A percentile compares a stretch with the other conserved stretches of the same genome.
phyloP scores from a whole-genome alignment of 2,113 vertebrate genomes.

The Mesitornis unicolor region DNA sequence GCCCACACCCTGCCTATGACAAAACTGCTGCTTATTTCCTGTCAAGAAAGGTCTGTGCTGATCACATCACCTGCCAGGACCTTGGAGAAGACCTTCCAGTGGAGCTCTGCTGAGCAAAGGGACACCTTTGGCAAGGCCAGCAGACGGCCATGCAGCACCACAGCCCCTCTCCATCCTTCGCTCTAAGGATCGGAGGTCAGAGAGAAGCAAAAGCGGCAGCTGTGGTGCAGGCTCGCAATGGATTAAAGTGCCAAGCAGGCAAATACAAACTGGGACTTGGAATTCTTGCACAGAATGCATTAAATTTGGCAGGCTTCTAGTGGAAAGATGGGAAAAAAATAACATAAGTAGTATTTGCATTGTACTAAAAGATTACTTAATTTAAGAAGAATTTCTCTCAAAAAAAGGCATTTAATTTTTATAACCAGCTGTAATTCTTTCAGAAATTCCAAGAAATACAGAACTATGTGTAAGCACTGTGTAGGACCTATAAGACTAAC shows the following conservation, averaged over 20 bases:
- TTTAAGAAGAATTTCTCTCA: background rate
- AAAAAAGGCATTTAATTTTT: background rate
- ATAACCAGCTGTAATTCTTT: background rate
- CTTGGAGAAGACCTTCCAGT: background rate
- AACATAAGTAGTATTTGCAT: background rate
- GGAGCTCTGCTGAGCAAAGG: background rate
- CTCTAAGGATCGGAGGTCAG: background rate
- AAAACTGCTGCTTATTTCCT: background rate
- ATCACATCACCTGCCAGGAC: background rate
- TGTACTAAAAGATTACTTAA: background rate
- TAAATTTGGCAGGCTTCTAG: background rate
- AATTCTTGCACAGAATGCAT: background rate
- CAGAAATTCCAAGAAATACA: background rate
- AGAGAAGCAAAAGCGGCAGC: background rate
- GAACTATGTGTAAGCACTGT: background rate
- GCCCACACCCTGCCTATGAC: background rate
- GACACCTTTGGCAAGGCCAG: background rate
- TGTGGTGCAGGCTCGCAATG: background rate
- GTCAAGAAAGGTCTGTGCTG: background rate
- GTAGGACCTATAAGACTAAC: background rate
- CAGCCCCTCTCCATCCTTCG: background rate
- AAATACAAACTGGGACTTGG: background rate
- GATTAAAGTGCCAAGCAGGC: background rate
- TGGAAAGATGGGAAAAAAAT: background rate
- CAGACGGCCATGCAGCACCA: background rate